Evolutionary conservation across 2,888 invertebrate species (phyloP).

Genomic region (Xestobium rufovillosum): DNA sequence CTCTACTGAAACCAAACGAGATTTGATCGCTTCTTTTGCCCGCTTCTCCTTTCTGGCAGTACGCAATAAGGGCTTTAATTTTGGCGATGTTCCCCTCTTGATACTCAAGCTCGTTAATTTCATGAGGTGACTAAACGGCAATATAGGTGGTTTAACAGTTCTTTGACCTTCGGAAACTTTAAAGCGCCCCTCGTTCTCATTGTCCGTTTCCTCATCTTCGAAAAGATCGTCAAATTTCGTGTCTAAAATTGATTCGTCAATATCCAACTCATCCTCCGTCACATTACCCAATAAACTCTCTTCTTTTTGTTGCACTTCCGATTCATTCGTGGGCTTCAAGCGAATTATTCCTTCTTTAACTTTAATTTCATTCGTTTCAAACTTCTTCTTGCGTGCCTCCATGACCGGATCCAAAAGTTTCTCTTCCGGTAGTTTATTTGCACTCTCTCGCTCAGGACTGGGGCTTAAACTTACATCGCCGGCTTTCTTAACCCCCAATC

Average conservation of each 20-base stretch:
- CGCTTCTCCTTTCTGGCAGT: slow-evolving; percentile 1
- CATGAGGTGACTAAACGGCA: slow-evolving; percentile 28
- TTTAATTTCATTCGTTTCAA: slow-evolving; percentile 46
- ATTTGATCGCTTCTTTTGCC: slow-evolving; percentile 6
- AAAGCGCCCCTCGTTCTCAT: slow-evolving; percentile 41
- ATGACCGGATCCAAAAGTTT: slow-evolving; percentile 41
- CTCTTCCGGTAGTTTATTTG: slow-evolving; percentile 11
- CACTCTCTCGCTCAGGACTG: slow-evolving; percentile 21
- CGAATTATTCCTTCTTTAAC: slow-evolving; percentile 46
- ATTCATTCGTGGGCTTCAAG: slow-evolving; percentile 37
- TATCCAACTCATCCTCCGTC: slow-evolving; percentile 11
- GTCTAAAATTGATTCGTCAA: slow-evolving; percentile 29
- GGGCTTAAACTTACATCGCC: slow-evolving; percentile 18
- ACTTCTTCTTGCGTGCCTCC: slow-evolving; percentile 48
- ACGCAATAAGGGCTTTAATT: too few species aligned
- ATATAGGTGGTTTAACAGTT: slow-evolving; percentile 13
- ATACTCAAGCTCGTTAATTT: slow-evolving; percentile 21
- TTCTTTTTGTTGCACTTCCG: slow-evolving; percentile 14
- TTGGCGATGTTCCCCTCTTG: slow-evolving; percentile 6
- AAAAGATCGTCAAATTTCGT: slow-evolving; percentile 37
- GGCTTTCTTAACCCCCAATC: slow-evolving; percentile 26
- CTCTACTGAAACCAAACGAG: slow-evolving; percentile 5
- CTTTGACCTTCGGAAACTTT: slow-evolving; percentile 25
- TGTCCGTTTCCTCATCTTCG: slow-evolving; percentile 40
- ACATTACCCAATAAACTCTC: slow-evolving; percentile 7